These are phyloP conservation scores for Zaprionus kolodkinae DNA, from an alignment of 1,140 invertebrate genomes.

Conservation along the genomic window DNA sequence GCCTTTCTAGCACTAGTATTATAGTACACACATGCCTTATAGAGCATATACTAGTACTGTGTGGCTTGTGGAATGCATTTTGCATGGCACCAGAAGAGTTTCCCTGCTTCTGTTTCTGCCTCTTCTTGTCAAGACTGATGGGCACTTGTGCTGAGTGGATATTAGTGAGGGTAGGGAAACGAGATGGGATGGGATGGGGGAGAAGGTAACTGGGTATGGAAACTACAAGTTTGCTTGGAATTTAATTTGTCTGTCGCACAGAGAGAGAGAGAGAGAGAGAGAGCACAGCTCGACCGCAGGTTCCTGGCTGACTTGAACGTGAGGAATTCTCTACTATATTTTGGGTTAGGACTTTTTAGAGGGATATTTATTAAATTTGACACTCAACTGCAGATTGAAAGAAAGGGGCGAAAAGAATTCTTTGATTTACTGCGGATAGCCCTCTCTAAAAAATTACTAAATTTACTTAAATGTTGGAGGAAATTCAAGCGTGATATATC, in stretches of 20 bases:
- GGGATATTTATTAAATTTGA: not conserved
- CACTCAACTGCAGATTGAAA: too few species aligned
- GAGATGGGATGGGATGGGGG: not conserved
- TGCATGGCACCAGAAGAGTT: not conserved
- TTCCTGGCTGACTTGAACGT: not conserved
- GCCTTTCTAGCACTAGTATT: not conserved
- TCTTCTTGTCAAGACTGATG: constrained; percentile 18
- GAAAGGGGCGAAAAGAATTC: too few species aligned
- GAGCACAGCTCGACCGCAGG: not conserved
- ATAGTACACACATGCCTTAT: not conserved
- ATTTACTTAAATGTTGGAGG: too few species aligned
- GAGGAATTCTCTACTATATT: not conserved
- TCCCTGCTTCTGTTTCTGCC: not conserved
- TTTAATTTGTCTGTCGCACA: not conserved
- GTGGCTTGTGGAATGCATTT: not conserved
- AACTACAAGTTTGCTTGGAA: constrained; percentile 5
- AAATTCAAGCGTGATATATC: too few species aligned
- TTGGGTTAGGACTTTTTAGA: not conserved
- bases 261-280: too few species aligned
- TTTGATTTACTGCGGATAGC: too few species aligned
- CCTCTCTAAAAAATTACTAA: too few species aligned
- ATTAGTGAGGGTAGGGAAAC: constrained; percentile 3
- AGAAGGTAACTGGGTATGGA: not conserved
- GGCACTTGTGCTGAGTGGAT: constrained; percentile 17
- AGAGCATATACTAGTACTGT: not conserved